Conservation (phyloP, 1,140 invertebrate genomes). For the Lethocerus indicus region DNA sequence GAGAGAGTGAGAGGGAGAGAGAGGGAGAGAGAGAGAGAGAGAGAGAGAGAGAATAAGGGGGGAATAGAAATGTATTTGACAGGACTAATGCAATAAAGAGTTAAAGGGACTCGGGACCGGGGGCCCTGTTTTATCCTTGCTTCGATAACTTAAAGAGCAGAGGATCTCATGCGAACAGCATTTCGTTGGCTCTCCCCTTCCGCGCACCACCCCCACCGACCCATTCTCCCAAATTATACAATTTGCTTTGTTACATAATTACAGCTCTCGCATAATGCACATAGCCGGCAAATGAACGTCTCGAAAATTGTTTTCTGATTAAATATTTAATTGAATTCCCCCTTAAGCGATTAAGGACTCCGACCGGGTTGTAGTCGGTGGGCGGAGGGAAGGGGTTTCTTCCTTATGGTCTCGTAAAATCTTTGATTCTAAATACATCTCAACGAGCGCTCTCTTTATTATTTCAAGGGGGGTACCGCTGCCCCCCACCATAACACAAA, state of each 20-base stretch:
- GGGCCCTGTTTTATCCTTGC: slow-evolving; percentile 2
- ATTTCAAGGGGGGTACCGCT: too few species aligned
- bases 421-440: too few species aligned
- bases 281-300: slow-evolving; percentile 10
- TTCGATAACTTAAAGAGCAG: slow-evolving; percentile 17
- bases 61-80: neutral
- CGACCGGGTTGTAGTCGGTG: neutral
- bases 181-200: slow-evolving; percentile 11
- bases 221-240: slow-evolving; percentile 4
- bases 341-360: slow-evolving; percentile 1
- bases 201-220: neutral
- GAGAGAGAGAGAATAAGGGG: neutral
- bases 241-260: slow-evolving; percentile 16
- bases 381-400: neutral
- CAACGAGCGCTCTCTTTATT: too few species aligned
- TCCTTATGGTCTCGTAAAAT: too few species aligned
- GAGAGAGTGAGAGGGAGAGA: slow-evolving; percentile 4
- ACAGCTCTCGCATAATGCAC: slow-evolving; percentile 11
- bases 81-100: neutral
- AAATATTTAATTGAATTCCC: slow-evolving; percentile 17
- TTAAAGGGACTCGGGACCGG: neutral
- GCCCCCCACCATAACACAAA: too few species aligned
- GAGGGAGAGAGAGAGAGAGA: slow-evolving; percentile 2
- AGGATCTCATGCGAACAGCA: slow-evolving; percentile 16
- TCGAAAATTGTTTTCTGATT: slow-evolving; percentile 18